Evolutionary conservation across 2,113 vertebrate species (phyloP).

Genomic region (Chitala chitala): DNA sequence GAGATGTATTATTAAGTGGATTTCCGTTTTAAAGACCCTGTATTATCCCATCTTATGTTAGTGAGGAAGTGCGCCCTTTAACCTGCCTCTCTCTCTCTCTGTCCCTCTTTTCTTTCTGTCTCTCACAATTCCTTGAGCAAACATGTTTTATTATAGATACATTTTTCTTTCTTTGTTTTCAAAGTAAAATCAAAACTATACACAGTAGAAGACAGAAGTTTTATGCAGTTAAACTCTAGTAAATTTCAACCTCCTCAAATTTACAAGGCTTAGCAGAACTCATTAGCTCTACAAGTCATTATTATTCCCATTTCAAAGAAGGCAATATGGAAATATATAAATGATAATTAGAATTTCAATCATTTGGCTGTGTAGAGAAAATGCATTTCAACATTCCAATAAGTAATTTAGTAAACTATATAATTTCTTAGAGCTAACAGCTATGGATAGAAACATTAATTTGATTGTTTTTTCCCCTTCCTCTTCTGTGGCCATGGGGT

Average conservation of each 20-base stretch:
- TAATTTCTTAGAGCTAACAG: conserved; percentile 17
- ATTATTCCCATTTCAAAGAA: conserved; percentile 15
- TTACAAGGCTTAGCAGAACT: conserved; percentile 4
- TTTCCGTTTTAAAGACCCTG: no score
- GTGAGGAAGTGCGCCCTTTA: no score
- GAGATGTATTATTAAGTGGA: no score
- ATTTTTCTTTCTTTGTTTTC: not conserved
- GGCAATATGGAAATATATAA: conserved; percentile 14
- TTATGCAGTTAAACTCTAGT: not conserved
- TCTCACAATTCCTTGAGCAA: not conserved
- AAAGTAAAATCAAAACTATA: not conserved
- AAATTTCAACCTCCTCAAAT: conserved; percentile 2
- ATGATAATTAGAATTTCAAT: conserved; percentile 20
- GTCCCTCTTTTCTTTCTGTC: no score
- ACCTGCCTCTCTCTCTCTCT: no score
- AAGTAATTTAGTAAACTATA: conserved; percentile 11
- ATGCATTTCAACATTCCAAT: not conserved
- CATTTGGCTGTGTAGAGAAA: not conserved
- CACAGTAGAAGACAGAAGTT: not conserved
- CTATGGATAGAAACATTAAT: not conserved
- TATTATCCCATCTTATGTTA: no score
- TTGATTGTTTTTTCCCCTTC: conserved; percentile 3
- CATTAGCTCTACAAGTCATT: not conserved
- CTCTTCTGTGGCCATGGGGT: not conserved
- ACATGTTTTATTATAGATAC: no score